Percentiles rank a stretch among this genome's conserved stretches.
Evolutionary conservation across 92 coral and sea anemone species (phyloP).

Genomic region (Bergia sp.): DNA sequence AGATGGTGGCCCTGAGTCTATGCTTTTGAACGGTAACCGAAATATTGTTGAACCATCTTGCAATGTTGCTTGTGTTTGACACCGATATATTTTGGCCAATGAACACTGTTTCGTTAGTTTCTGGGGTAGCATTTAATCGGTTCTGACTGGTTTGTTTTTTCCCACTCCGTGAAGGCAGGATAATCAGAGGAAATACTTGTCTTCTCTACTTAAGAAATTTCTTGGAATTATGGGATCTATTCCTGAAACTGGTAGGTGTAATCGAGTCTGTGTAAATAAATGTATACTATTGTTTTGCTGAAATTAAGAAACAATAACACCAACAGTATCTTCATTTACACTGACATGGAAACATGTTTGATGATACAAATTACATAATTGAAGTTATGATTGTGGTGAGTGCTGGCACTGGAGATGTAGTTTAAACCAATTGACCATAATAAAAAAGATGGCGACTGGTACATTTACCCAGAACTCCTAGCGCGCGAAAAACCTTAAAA

Average conservation of each 20-base stretch:
- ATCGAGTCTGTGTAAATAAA: background rate
- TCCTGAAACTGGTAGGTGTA: constrained; percentile 74
- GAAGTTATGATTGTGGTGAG: too few species aligned
- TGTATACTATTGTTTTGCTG: too few species aligned
- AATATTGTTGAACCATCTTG: background rate
- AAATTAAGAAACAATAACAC: too few species aligned
- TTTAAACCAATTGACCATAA: too few species aligned
- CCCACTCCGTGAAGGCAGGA: constrained; percentile 62
- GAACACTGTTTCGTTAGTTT: background rate
- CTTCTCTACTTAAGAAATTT: constrained; percentile 84
- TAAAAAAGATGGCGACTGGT: too few species aligned
- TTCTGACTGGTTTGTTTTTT: background rate
- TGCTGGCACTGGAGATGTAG: too few species aligned
- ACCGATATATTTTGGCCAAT: background rate
- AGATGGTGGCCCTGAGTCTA: too few species aligned
- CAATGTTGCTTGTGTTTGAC: background rate
- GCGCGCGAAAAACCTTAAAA: too few species aligned
- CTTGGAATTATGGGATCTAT: constrained; percentile 74
- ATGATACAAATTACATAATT: background rate
- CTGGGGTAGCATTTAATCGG: background rate
- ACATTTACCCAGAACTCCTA: too few species aligned
- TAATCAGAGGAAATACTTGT: constrained; percentile 74
- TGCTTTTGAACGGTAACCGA: background rate
- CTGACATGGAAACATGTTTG: background rate
- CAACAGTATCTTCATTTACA: too few species aligned